Evolutionary conservation across 2,113 vertebrate species (phyloP).

Genomic region (Gymnocephalus cernua): DNA sequence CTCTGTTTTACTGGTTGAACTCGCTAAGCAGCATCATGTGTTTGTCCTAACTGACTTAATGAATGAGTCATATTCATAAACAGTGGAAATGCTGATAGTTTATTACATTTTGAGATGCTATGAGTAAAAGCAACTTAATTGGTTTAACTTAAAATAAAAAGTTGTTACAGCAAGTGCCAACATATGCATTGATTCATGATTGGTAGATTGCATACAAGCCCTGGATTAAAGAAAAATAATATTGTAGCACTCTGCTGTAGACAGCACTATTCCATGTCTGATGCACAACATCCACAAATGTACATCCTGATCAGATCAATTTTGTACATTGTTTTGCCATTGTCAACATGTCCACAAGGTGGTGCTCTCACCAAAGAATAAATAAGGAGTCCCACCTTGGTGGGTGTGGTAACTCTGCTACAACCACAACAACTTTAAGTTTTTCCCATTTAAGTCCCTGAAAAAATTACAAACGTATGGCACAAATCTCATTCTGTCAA

Average conservation of each 20-base stretch:
- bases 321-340: background rate
- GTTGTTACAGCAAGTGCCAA: constrained; percentile 61
- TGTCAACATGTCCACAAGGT: constrained; percentile 64
- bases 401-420: constrained; percentile 33
- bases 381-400: constrained; percentile 19
- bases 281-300: constrained; percentile 53
- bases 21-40: too few relatives aligned
- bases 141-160: constrained; percentile 47
- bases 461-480: constrained; percentile 65
- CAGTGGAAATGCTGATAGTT: constrained; percentile 63
- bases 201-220: constrained; percentile 74
- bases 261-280: constrained; percentile 40
- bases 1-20: background rate
- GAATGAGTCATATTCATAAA: constrained; percentile 5
- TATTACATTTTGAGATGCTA: constrained; percentile 69
- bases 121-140: constrained; percentile 61
- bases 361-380: constrained; percentile 64
- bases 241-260: constrained; percentile 27
- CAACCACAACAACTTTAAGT: constrained; percentile 27
- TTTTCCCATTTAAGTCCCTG: constrained; percentile 60
- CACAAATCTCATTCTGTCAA: constrained; percentile 66
- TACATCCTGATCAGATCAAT: constrained; percentile 15
- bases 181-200: constrained; percentile 58
- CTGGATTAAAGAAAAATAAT: constrained; percentile 44
- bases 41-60: background rate